These are phyloP conservation scores for Dorcus hopei DNA, from an alignment of 2,888 invertebrate species.

Conservation along the genomic window DNA sequence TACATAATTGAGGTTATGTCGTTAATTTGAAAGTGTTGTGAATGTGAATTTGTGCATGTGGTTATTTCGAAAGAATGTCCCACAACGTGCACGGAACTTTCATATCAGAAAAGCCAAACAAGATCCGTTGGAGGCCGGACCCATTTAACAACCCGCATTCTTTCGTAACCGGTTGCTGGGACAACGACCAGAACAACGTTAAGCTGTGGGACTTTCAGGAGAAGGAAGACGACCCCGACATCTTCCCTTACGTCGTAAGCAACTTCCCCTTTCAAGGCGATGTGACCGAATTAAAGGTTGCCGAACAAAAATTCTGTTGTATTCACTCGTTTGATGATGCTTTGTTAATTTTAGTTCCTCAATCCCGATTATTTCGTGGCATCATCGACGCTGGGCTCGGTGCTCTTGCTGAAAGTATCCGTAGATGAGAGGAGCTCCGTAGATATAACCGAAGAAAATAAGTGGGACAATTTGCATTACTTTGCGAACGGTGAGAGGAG, in stretches of 20 bases:
- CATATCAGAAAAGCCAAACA: slow-evolving; percentile 81
- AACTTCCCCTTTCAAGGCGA: slow-evolving; percentile 65
- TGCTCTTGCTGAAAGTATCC: slow-evolving; percentile 63
- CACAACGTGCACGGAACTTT: slow-evolving; percentile 74
- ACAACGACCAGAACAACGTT: slow-evolving; percentile 68
- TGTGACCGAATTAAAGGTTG: slow-evolving; percentile 73
- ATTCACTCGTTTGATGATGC: background rate
- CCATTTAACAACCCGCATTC: slow-evolving; percentile 67
- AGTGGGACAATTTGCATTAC: slow-evolving; percentile 68
- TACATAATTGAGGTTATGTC: background rate
- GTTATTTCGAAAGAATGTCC: slow-evolving; percentile 50
- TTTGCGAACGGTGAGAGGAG: slow-evolving; percentile 56
- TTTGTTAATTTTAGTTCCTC: slow-evolving; percentile 55
- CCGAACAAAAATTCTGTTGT: slow-evolving; percentile 4
- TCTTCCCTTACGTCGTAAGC: slow-evolving; percentile 61
- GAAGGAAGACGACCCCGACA: slow-evolving; percentile 64
- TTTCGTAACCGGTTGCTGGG: slow-evolving; percentile 86
- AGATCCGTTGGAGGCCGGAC: slow-evolving; percentile 82
- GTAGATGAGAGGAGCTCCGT: slow-evolving; percentile 56
- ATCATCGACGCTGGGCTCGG: slow-evolving; percentile 66
- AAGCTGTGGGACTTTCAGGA: slow-evolving; percentile 70
- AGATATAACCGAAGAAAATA: slow-evolving; percentile 57
- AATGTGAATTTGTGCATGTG: no score
- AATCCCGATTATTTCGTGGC: slow-evolving; percentile 64
- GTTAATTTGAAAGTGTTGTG: background rate